Base-by-base conservation (phyloP, 2,113 vertebrate genomes). In the Corythornis madagascariensis region DNA sequence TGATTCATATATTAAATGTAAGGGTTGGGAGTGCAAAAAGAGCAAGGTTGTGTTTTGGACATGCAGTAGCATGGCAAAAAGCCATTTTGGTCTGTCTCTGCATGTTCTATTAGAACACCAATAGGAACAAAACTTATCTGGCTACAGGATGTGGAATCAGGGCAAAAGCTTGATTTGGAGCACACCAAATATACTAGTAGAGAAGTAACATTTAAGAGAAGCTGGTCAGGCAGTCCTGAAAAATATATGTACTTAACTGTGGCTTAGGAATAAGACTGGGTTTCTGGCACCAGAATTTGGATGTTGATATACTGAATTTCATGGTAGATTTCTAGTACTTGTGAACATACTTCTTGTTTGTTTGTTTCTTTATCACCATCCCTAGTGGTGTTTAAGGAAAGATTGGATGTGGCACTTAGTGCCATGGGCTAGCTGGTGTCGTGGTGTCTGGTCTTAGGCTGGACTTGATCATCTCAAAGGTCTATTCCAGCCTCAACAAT, bases 111-210 rank as follows among this genome's bases (percentile, higher is more conserved):
- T 63, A 48, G n/a, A 61, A 35, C 28, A 66, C 9, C 31, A 33
- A 24, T 59, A 60, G 60, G 50, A 78, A 55, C 6, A 87, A 84
- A 83, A 69, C 22, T 31, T 33, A 20, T 38, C n/a, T 70, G 28
- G 16, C 28, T 80, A 25, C 25, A 65, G 33, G 35, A 56, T 65
- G 14, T 48, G 43, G n/a, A 69, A 89, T 66, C 35, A 20, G 48
- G 18, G 50, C 6, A 8, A 65, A n/a, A 45, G 22, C 0, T 0
- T 56, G 29, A 52, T 55, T 50, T 88, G 43, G 53, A 67, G 43
- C 53, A 63, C 21, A 11, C 9, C 42, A 48, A 64, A 31, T 31
- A 25, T 11, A 19, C 25, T 33, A 69, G 33, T 22, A 50, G n/a
- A 70, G 28, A 60, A 16, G 26, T 12, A 61, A 69, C 9, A n/a